Evolutionary conservation across 2,797 vertebrate species (phyloP).

Genomic region (Coranthus polyacanthus): DNA sequence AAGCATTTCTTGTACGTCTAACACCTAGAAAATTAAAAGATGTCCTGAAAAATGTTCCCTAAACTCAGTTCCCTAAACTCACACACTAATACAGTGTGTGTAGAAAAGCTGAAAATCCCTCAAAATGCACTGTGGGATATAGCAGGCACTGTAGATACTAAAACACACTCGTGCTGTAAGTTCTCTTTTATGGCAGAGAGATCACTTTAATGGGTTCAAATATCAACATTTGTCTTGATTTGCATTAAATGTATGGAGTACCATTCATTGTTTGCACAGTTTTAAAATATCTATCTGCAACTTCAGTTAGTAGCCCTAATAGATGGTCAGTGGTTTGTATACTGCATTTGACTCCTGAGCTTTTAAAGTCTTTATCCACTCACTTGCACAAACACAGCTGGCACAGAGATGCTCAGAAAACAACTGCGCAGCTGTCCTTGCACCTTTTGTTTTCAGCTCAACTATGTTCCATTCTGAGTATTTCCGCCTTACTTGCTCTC

Average conservation of each 20-base stretch:
- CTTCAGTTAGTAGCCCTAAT: constrained; percentile 1
- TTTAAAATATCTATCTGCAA: constrained; percentile 15
- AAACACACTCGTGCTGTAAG: no score
- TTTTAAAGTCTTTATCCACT: neutral
- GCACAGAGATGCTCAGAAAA: constrained; percentile 12
- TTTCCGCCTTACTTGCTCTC: constrained; percentile 28
- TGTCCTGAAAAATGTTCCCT: neutral
- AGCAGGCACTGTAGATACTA: neutral
- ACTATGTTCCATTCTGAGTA: constrained; percentile 22
- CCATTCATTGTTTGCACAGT: constrained; percentile 7
- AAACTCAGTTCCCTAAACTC: neutral
- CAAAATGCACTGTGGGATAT: neutral
- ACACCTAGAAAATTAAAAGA: neutral
- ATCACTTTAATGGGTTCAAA: constrained; percentile 2
- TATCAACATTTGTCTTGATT: constrained; percentile 32
- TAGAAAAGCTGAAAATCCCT: neutral
- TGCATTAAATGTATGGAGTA: constrained; percentile 10
- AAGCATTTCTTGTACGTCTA: neutral
- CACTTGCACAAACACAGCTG: neutral
- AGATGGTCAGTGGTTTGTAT: constrained; percentile 2
- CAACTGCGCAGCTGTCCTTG: constrained; percentile 11
- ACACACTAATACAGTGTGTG: neutral
- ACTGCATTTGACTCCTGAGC: neutral
- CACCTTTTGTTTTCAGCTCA: constrained; percentile 35
- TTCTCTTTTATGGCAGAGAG: constrained; percentile 6